Conservation (phyloP, 92 coral and sea anemone genomes). For the Porites cylindrica region DNA sequence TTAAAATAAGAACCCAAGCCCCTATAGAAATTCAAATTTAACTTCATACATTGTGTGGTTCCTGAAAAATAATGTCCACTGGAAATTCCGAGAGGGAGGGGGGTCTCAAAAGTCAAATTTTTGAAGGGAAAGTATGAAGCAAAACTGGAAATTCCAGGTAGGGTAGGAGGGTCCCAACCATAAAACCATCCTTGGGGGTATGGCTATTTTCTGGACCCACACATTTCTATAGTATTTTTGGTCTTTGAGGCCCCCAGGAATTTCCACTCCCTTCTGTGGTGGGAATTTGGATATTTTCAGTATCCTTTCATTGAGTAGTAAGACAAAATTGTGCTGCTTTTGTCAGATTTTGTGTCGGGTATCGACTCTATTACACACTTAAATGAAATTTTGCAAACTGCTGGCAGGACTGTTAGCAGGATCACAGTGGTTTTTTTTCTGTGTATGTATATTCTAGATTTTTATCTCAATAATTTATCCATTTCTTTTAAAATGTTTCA, state of each 20-base stretch:
- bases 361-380: not conserved
- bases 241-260: not conserved
- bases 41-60: too few species aligned
- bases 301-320: conserved; percentile 13
- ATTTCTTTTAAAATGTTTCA: conserved; percentile 2
- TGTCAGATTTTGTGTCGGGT: not conserved
- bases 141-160: not conserved
- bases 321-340: not conserved
- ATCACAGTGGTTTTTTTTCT: conserved; percentile 20
- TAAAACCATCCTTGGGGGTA: conserved; percentile 19
- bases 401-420: conserved; percentile 16
- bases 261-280: not conserved
- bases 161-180: not conserved
- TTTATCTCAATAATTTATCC: conserved; percentile 22
- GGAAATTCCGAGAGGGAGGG: too few species aligned
- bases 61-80: not conserved
- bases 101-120: too few species aligned
- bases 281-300: not conserved
- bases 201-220: not conserved
- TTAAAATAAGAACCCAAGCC: not conserved
- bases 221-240: not conserved
- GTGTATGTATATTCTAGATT: not conserved
- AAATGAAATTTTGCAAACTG: conserved; percentile 1
- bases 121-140: not conserved
- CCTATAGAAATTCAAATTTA: not conserved